Percentiles rank a stretch among this genome's conserved stretches.
Evolutionary conservation across 23 tunicate species (phyloP).

Genomic region (Phallusia fumigata): DNA sequence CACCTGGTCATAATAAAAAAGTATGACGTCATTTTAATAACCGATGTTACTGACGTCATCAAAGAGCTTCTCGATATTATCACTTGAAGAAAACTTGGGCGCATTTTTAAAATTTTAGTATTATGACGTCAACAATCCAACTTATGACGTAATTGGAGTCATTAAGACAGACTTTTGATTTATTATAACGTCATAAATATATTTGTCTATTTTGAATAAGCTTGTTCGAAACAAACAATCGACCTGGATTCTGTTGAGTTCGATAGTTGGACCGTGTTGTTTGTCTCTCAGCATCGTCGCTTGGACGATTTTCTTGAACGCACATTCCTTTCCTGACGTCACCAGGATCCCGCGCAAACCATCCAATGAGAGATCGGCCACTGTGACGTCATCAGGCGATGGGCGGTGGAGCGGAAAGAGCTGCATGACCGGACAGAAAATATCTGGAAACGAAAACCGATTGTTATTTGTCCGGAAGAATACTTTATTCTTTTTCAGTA

Average conservation of each 20-base stretch:
- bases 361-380: constrained; percentile 25
- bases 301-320: constrained; percentile 65
- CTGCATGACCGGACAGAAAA: constrained; percentile 43
- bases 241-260: constrained; percentile 82
- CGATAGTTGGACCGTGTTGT: constrained; percentile 80
- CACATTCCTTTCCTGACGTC: constrained; percentile 62
- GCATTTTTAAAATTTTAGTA: too few relatives aligned
- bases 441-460: constrained; percentile 18
- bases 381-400: neutral
- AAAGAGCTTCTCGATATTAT: too few relatives aligned
- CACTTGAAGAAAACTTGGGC: too few relatives aligned
- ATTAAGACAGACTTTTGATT: too few relatives aligned
- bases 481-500: too few relatives aligned
- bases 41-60: too few relatives aligned
- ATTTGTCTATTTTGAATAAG: too few relatives aligned
- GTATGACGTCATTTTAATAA: neutral
- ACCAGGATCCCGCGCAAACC: constrained; percentile 46
- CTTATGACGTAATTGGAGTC: too few relatives aligned
- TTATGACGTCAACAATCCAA: neutral
- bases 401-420: constrained; percentile 51
- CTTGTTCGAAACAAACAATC: too few relatives aligned
- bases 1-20: constrained; percentile 21
- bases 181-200: too few relatives aligned
- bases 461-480: neutral
- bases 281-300: constrained; percentile 68